Conservation (phyloP, 2,797 vertebrate species). For the Alfaro cultratus region DNA sequence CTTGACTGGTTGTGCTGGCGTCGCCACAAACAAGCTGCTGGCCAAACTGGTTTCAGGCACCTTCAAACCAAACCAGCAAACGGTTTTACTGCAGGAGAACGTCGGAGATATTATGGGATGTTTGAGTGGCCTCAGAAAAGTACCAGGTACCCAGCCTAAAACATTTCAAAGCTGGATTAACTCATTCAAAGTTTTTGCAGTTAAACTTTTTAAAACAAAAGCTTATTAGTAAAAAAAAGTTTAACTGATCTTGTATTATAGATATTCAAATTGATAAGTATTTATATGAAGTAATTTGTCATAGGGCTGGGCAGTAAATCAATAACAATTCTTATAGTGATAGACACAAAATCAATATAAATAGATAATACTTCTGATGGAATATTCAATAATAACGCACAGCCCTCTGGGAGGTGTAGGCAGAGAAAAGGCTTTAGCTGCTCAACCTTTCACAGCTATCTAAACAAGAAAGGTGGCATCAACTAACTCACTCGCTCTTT, state of each 20-base stretch:
- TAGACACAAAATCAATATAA: too few species aligned
- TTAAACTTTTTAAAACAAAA: too few species aligned
- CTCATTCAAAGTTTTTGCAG: not conserved
- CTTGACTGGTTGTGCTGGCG: conserved; percentile 89
- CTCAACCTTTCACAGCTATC: too few species aligned
- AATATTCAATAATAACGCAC: too few species aligned
- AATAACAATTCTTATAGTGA: too few species aligned
- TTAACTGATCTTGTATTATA: not conserved
- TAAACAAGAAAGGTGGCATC: too few species aligned
- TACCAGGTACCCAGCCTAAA: conserved; percentile 82
- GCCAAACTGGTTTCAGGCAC: conserved; percentile 89
- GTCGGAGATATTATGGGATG: conserved; percentile 75
- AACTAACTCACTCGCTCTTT: too few species aligned
- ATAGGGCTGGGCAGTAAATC: too few species aligned
- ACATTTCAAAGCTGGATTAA: not conserved
- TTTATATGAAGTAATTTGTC: not conserved
- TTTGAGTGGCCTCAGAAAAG: conserved; percentile 79
- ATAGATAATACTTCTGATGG: too few species aligned
- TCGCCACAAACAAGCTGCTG: conserved; percentile 88
- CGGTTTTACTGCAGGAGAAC: conserved; percentile 86
- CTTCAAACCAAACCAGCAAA: conserved; percentile 95
- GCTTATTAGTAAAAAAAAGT: not conserved
- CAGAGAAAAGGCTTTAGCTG: too few species aligned
- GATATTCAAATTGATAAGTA: not conserved
- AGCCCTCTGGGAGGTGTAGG: too few species aligned